phyloP scores from a whole-genome alignment of 2,113 vertebrate species.

The Chrysochloris asiatica region DNA sequence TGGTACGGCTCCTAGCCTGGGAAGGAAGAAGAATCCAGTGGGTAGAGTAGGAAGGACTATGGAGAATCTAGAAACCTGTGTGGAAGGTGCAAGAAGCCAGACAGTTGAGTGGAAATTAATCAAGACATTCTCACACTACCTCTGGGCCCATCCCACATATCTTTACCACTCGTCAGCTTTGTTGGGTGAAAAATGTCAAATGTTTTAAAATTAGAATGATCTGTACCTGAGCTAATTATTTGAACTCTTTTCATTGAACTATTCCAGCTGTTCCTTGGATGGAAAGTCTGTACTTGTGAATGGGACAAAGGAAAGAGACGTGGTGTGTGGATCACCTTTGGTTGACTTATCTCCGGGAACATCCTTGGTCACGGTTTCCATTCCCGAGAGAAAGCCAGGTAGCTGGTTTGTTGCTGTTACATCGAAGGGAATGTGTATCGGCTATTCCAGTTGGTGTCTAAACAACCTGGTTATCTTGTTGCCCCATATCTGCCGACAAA shows the following conservation, averaged over 20 bases:
- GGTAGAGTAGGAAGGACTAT: too few species aligned
- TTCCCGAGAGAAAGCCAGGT: conserved; percentile 57
- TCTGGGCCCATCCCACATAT: too few species aligned
- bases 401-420: background rate
- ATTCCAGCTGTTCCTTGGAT: conserved; percentile 78
- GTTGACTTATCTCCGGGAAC: background rate
- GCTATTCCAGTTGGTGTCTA: background rate
- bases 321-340: conserved; percentile 55
- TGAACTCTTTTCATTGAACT: conserved; percentile 14
- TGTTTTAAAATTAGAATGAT: background rate
- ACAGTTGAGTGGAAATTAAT: accelerated
- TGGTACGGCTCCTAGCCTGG: accelerated
- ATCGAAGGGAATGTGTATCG: background rate
- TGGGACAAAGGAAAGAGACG: conserved; percentile 80
- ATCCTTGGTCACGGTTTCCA: conserved; percentile 3
- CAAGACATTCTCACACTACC: background rate
- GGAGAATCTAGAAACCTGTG: background rate
- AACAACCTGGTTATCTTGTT: accelerated
- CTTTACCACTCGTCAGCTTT: too few species aligned
- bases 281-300: conserved; percentile 61
- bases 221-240: background rate
- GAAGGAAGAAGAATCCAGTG: background rate
- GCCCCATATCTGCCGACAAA: background rate
- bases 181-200: accelerated
- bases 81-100: background rate